Conservation (phyloP, 2,113 vertebrate species). For the Trogon surrucura region DNA sequence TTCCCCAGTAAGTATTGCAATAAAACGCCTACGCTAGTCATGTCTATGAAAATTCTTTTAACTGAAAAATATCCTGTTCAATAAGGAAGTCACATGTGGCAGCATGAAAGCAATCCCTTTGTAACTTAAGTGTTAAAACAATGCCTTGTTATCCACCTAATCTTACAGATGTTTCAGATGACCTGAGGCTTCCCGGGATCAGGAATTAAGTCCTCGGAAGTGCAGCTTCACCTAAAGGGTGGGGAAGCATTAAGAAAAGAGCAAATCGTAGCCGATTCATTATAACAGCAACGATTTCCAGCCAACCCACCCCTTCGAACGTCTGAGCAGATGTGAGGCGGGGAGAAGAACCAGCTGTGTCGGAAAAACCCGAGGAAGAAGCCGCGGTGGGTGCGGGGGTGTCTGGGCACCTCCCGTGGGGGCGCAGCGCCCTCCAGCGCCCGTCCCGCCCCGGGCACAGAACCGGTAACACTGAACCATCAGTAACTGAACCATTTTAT, state of each 20-base stretch:
- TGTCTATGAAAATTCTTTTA: background rate
- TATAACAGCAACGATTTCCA: no score
- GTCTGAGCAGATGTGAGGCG: background rate
- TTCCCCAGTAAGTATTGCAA: background rate
- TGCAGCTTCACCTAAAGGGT: no score
- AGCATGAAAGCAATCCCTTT: background rate
- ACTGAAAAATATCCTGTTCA: background rate
- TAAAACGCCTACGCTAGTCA: background rate
- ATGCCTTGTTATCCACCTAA: background rate
- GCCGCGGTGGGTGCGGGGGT: no score
- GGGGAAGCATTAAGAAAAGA: no score
- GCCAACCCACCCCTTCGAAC: background rate
- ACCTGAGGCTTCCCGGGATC: no score
- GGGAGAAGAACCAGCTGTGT: no score
- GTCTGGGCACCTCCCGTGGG: background rate
- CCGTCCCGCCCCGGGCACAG: background rate
- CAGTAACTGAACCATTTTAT: background rate
- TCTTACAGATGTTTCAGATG: background rate
- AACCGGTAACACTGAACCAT: no score
- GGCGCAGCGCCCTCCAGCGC: background rate
- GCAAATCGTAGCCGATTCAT: no score
- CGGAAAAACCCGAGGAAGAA: no score
- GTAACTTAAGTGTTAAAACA: background rate
- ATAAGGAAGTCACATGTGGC: background rate
- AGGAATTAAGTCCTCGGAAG: background rate